These are phyloP conservation scores for Vicugna pacos DNA, from an alignment of 2,113 vertebrate genomes.

Conservation along the genomic window DNA sequence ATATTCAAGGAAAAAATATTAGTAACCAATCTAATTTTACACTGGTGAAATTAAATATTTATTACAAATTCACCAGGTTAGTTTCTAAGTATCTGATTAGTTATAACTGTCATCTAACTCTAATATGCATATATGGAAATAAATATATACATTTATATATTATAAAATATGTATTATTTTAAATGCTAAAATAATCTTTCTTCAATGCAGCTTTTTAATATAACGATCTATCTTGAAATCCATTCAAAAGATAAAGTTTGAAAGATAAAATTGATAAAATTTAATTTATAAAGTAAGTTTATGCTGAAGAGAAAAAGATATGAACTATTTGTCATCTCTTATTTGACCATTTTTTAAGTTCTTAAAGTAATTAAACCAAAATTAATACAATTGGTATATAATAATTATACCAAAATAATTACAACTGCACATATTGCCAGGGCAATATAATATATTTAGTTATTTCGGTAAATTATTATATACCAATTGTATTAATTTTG, in stretches of 20 bases:
- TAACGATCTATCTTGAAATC: not conserved
- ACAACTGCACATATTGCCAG: not conserved
- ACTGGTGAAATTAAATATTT: conserved; percentile 9
- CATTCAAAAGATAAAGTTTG: not conserved
- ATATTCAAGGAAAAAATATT: not conserved
- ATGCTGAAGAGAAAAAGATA: not conserved
- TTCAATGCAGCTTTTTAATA: not conserved
- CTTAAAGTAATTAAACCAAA: not conserved
- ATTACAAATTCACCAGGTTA: not conserved
- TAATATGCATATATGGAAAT: not conserved
- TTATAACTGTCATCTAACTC: not conserved
- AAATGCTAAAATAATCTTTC: not conserved
- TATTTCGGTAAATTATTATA: not conserved
- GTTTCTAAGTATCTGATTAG: not conserved
- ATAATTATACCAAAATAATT: not conserved
- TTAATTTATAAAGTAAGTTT: not conserved
- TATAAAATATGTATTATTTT: not conserved
- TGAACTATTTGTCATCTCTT: not conserved
- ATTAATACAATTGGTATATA: not conserved
- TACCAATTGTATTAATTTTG: not conserved
- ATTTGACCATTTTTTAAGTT: not conserved
- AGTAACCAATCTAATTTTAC: not conserved
- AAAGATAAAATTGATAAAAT: not conserved
- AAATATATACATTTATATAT: no score
- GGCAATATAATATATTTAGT: not conserved